These are phyloP conservation scores for Microcebus ravelobensis DNA, from an alignment of 2,113 vertebrate species.

Conservation along the genomic window DNA sequence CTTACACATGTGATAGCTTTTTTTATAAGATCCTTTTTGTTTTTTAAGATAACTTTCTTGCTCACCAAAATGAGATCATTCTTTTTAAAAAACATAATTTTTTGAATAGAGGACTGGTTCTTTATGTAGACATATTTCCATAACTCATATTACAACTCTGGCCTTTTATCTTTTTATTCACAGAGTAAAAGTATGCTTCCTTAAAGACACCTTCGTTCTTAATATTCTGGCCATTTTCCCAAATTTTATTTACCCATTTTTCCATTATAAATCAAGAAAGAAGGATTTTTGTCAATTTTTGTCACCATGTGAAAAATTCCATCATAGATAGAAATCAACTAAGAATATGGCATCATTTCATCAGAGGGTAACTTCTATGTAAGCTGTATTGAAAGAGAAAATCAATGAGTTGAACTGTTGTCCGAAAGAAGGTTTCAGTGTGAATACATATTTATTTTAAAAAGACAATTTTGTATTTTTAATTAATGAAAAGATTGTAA, in stretches of 20 bases:
- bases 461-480: neutral
- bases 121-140: neutral
- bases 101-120: neutral
- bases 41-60: neutral
- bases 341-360: neutral
- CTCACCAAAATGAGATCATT: neutral
- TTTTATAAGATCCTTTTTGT: neutral
- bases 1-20: neutral
- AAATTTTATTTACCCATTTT: neutral
- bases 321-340: neutral
- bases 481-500: neutral
- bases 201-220: neutral
- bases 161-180: neutral
- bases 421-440: neutral
- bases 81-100: constrained; percentile 3
- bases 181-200: neutral
- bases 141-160: neutral
- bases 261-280: neutral
- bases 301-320: neutral
- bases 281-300: neutral
- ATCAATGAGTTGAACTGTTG: neutral
- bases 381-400: neutral
- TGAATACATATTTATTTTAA: neutral
- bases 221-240: neutral
- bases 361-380: neutral